Evolutionary conservation across 2,113 vertebrate species (phyloP).

Genomic region (Phoenicopterus ruber): DNA sequence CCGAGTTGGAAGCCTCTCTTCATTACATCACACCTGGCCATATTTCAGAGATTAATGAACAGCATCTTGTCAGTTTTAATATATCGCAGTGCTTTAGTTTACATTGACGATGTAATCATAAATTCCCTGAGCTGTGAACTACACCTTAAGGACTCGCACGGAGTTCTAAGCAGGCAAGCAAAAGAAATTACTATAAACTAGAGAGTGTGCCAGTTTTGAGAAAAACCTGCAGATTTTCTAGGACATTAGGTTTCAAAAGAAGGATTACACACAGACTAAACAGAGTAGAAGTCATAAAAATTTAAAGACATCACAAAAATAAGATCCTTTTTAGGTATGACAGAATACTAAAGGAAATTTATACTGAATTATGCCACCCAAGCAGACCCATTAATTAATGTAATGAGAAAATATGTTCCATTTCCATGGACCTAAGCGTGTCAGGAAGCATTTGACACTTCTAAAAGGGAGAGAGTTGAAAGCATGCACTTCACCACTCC

Average conservation of each 20-base stretch:
- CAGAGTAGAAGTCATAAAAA: slow-evolving; percentile 81
- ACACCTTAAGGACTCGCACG: slow-evolving; percentile 71
- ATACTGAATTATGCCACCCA: slow-evolving; percentile 79
- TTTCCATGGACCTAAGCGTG: slow-evolving; percentile 67
- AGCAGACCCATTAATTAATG: slow-evolving; percentile 79
- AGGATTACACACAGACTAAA: slow-evolving; percentile 83
- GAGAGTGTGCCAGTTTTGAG: slow-evolving; percentile 73
- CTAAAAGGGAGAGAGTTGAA: slow-evolving; percentile 49
- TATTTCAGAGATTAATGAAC: slow-evolving; percentile 76
- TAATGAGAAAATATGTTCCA: slow-evolving; percentile 82
- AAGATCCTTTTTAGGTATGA: slow-evolving; percentile 80
- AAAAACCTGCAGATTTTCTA: slow-evolving; percentile 78
- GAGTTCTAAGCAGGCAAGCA: slow-evolving; percentile 69
- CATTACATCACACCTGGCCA: slow-evolving; percentile 74
- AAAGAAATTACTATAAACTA: slow-evolving; percentile 61
- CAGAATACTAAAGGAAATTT: slow-evolving; percentile 79
- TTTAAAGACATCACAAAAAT: slow-evolving; percentile 82
- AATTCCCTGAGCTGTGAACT: slow-evolving; percentile 73
- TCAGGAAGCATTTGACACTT: slow-evolving; percentile 74
- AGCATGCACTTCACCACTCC: slow-evolving; percentile 6
- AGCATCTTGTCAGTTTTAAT: slow-evolving; percentile 77
- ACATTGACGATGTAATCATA: slow-evolving; percentile 71
- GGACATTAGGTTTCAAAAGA: slow-evolving; percentile 79
- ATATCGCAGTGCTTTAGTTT: slow-evolving; percentile 63
- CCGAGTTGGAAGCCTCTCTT: slow-evolving; percentile 54